These are phyloP conservation scores for Labeo calbasu DNA, from an alignment of 2,797 vertebrate genomes.

Conservation along the genomic window DNA sequence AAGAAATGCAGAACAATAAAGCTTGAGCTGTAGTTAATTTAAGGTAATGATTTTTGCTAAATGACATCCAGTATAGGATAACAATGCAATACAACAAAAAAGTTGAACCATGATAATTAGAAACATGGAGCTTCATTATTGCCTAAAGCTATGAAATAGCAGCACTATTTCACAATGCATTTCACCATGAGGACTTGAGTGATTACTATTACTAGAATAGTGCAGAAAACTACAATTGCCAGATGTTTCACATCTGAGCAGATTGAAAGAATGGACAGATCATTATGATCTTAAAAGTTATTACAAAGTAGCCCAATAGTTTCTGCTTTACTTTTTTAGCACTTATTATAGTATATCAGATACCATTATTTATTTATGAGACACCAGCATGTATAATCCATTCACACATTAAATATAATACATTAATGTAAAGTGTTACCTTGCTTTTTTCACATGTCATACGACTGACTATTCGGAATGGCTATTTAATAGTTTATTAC, in stretches of 20 bases:
- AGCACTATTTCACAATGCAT: background rate
- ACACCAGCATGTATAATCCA: background rate
- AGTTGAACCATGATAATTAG: background rate
- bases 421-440: background rate
- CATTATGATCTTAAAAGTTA: background rate
- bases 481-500: background rate
- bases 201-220: background rate
- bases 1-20: background rate
- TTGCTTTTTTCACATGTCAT: background rate
- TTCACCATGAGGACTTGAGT: background rate
- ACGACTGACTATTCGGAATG: background rate
- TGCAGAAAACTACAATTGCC: background rate
- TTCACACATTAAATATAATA: too few relatives aligned
- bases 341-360: background rate
- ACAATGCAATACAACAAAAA: background rate
- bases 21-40: background rate
- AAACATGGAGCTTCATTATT: background rate
- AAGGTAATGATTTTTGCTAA: background rate
- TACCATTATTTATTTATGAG: background rate
- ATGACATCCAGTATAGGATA: background rate
- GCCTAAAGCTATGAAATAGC: background rate
- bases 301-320: too few relatives aligned
- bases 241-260: background rate
- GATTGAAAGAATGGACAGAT: background rate
- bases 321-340: background rate